A percentile compares a stretch with the other conserved stretches of the same genome.
These are phyloP conservation scores for Actinostola sp. DNA, from an alignment of 92 coral and sea anemone genomes.

Conservation along the genomic window DNA sequence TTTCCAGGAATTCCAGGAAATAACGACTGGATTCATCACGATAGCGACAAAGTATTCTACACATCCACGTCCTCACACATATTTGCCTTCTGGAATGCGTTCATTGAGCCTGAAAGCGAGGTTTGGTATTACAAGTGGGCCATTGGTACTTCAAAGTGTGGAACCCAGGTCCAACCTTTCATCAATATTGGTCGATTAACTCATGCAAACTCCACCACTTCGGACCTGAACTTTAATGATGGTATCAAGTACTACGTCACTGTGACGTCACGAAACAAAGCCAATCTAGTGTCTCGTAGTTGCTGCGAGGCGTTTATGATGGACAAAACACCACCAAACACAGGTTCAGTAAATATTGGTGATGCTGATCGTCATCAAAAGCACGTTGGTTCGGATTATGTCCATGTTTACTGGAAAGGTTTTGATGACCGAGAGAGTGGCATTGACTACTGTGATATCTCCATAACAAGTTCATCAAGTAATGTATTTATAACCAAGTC, in stretches of 20 bases:
- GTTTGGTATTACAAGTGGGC: slow-evolving; percentile 98
- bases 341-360: slow-evolving; percentile 65
- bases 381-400: slow-evolving; percentile 27
- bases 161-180: slow-evolving; percentile 92
- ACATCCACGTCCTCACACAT: slow-evolving; percentile 57
- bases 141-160: slow-evolving; percentile 86
- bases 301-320: slow-evolving; percentile 86
- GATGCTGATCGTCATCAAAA: slow-evolving; percentile 21
- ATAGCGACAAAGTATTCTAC: slow-evolving; percentile 61
- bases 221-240: slow-evolving; percentile 51
- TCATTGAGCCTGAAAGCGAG: slow-evolving; percentile 84
- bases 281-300: slow-evolving; percentile 79
- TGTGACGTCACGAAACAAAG: slow-evolving; percentile 84
- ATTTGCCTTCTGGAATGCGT: slow-evolving; percentile 76
- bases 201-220: slow-evolving; percentile 71
- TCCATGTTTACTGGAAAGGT: slow-evolving; percentile 59
- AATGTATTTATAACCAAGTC: slow-evolving; percentile 15
- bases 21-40: slow-evolving; percentile 62
- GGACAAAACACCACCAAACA: slow-evolving; percentile 73
- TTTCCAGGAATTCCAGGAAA: slow-evolving; percentile 56
- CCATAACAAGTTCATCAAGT: slow-evolving; percentile 16
- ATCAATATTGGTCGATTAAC: slow-evolving; percentile 77
- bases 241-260: slow-evolving; percentile 86
- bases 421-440: slow-evolving; percentile 82
- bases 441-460: slow-evolving; percentile 62